phyloP scores from a whole-genome alignment of 2,888 invertebrate species.

The Sericinus montela region DNA sequence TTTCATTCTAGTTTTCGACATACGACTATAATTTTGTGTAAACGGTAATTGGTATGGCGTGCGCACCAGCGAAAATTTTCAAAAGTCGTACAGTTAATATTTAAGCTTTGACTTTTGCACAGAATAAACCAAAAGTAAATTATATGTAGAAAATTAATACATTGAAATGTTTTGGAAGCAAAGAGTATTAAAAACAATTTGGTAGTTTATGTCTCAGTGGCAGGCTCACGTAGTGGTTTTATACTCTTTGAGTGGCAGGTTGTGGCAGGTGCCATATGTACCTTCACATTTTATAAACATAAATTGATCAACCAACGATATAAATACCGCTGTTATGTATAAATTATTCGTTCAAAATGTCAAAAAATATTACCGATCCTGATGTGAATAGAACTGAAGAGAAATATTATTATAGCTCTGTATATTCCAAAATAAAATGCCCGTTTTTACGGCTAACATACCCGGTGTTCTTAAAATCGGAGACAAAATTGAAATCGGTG shows the following conservation, averaged over 20 bases:
- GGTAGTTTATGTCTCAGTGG: constrained; percentile 7
- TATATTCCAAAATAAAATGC: constrained; percentile 46
- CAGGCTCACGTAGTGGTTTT: too few species aligned
- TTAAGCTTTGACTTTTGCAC: too few species aligned
- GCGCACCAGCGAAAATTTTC: too few species aligned
- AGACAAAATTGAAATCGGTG: constrained; percentile 69
- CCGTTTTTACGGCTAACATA: constrained; percentile 68
- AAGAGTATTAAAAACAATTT: not conserved
- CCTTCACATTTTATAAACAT: constrained; percentile 20
- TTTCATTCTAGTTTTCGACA: too few species aligned
- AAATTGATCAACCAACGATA: constrained; percentile 25
- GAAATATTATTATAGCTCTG: constrained; percentile 25
- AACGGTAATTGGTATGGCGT: too few species aligned
- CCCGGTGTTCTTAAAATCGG: constrained; percentile 61
- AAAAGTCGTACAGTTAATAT: too few species aligned
- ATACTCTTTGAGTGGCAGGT: too few species aligned
- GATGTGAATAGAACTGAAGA: constrained; percentile 38
- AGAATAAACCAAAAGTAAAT: too few species aligned
- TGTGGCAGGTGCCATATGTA: constrained; percentile 15
- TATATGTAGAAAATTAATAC: too few species aligned
- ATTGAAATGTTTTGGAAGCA: too few species aligned
- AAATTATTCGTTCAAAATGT: constrained; percentile 71
- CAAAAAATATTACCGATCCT: constrained; percentile 45
- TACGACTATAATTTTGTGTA: too few species aligned
- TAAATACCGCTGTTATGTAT: constrained; percentile 52